Base-by-base conservation (phyloP, 2,797 vertebrate genomes). In the Denticeps clupeoides region DNA sequence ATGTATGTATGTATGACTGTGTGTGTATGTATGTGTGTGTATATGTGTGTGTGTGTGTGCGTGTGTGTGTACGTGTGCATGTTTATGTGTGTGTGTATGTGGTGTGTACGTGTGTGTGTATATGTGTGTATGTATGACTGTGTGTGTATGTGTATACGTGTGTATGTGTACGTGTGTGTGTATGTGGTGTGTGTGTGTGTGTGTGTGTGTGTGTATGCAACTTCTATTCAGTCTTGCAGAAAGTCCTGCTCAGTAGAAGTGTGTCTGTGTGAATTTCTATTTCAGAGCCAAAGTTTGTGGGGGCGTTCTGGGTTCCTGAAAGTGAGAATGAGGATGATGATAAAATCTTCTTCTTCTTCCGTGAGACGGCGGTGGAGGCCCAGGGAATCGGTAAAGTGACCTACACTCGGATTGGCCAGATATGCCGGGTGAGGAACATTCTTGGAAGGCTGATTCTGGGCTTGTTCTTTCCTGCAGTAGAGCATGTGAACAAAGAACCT, bases 341-440 rank as follows among this genome's bases (percentile, higher is more conserved):
- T 67, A 96, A 96, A 74, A 76, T 96, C 49, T 99, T 95, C 73
- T 99, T 99, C 81, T 96, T 99, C 82, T 97, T 99, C 76, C 89
- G 88, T 0, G 95, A 99, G 77, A 87, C 79, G 0, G 90, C 94
- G 0, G 91, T 99, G 33, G 95, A 99, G 58, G 82, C 82, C 24
- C 89, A 90, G 13, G 86, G 88, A 1, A 71, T 90, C 41, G 89
- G 91, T 33, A 94, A 91, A 64, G 76, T 82, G 55, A 88, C 85
- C 2, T 91, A 93, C 1, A 86, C 93, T 41, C 88, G 95, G 6
- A 91, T 99, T 0, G 95, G 91, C 41, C 95, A 97, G 67, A 84
- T 97, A 25, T 98, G 94, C 72, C 70, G 92, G 83, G 95, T 97
- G 67, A 82, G 70, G 49, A 58, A 21, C n/a, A n/a, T n/a, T n/a